These are phyloP conservation scores for Prionace glauca DNA, from an alignment of 2,797 vertebrate species.

Conservation along the genomic window DNA sequence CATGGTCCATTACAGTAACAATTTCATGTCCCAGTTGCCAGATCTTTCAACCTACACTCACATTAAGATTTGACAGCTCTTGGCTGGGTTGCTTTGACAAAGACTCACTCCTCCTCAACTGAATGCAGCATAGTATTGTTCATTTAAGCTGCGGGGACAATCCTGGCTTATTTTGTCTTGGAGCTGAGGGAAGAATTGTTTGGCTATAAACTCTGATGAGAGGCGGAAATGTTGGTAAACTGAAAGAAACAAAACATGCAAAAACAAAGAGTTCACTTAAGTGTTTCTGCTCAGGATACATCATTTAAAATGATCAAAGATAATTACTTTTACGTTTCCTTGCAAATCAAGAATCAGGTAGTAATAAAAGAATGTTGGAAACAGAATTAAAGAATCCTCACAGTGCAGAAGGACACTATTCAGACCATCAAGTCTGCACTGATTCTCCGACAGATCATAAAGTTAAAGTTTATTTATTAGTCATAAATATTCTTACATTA, in stretches of 20 bases:
- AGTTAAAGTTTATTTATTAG: no score
- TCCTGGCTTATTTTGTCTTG: neutral
- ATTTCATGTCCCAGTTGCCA: neutral
- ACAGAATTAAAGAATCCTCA: no score
- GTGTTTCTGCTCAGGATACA: no score
- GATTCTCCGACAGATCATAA: no score
- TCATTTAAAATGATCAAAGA: slow-evolving; percentile 2
- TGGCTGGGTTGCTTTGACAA: neutral
- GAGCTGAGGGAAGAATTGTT: neutral
- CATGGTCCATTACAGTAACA: neutral
- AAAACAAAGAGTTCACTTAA: neutral
- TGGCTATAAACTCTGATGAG: neutral
- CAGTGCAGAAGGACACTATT: no score
- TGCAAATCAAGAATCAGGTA: neutral
- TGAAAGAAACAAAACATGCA: neutral
- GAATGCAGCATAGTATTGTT: neutral
- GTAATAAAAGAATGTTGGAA: no score
- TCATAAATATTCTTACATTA: no score
- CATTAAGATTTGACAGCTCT: neutral
- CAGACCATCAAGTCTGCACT: no score
- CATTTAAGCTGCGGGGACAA: neutral
- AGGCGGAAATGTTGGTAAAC: neutral
- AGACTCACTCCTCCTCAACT: neutral
- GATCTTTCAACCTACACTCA: neutral
- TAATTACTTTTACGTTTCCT: neutral